Evolutionary conservation across 2,113 vertebrate genomes (phyloP).

Genomic region (Pan troglodytes): NHGRI_mPanTro3-v2.1_pri NC_072412.2:76935501-76936000

Average conservation of each 20-base stretch:
- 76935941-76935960: background rate
- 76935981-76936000: background rate
- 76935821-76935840: background rate
- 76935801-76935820: background rate
- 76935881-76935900: background rate
- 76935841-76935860: background rate
- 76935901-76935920: slow-evolving; percentile 2
- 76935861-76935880: background rate
- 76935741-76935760: background rate
- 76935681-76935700: background rate
- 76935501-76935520: background rate
- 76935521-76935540: background rate
- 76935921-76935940: background rate
- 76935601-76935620: background rate
- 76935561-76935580: background rate
- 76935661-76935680: background rate
- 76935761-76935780: background rate
- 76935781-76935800: background rate
- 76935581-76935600: background rate
- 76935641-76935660: background rate
- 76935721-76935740: background rate
- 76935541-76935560: background rate
- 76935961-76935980: background rate
- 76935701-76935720: background rate
- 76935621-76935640: background rate